Base-by-base conservation (phyloP, 2,797 vertebrate species). In the Nothura maculosa region DNA sequence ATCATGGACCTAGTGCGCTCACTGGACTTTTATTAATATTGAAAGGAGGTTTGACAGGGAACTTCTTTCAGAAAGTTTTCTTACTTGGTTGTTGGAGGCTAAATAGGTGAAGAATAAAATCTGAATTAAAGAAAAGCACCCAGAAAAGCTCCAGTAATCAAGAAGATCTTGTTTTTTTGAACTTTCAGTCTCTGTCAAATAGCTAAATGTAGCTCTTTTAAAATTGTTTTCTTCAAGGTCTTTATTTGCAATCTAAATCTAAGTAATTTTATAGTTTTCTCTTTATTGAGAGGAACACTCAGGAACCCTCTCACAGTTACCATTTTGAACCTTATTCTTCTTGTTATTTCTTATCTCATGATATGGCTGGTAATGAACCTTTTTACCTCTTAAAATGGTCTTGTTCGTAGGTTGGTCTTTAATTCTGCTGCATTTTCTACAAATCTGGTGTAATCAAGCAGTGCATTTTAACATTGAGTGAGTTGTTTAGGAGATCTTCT, bases 151-250 rank as follows among this genome's bases (percentile, higher is more conserved):
- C 38, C 61, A 62, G 55, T 61, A 72, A 61, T 84, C 72, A 78
- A 86, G 21, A 67, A 57, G 86, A n/a, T 13, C 52, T 92, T 90
- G 63, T 94, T 90, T 87, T 87, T 58, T 55, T 91, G 87, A 90
- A 52, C 52, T 90, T 68, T 91, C 28, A 48, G 43, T 92, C 30
- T 73, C 72, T 68, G 40, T 66, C 48, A 92, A 11, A 48, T 78
- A 89, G 58, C 10, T 87, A 48, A 16, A 55, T 72, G 19, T 87
- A 58, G 28, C 67, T 81, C 9, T 58, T 64, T 82, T 77, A 60
- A 60, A 82, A 87, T 85, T 78, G 54, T 40, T 4, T 25, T 77
- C 24, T 85, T 17, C 15, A 57, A 32, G 81, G 54, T 68, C 76
- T 85, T 80, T 20, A 7, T 77, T 92, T 87, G 38, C 67, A 85